These are phyloP conservation scores for Scaptomyza montana DNA, from an alignment of 1,140 invertebrate genomes.

Conservation along the genomic window DNA sequence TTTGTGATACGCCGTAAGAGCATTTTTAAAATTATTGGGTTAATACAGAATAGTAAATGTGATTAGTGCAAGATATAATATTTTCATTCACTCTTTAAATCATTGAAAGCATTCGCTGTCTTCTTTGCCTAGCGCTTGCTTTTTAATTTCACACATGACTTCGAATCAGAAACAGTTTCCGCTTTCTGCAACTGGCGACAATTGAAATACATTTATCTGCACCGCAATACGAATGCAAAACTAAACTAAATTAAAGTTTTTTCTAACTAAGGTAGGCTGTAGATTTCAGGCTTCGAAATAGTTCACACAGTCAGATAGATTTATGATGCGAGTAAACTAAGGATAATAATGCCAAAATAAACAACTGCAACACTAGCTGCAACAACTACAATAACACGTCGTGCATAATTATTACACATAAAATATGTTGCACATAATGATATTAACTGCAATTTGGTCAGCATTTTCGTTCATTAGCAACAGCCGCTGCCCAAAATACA, in stretches of 20 bases:
- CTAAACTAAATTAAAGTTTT: conserved; percentile 22
- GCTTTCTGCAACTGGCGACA: conserved; percentile 24
- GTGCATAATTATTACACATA: conserved; percentile 53
- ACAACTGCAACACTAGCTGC: neutral
- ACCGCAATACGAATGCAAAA: conserved; percentile 5
- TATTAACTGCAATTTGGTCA: conserved; percentile 50
- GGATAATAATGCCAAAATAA: conserved; percentile 43
- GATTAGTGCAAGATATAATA: conserved; percentile 22
- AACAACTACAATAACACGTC: conserved; percentile 8
- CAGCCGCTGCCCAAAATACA: conserved; percentile 35
- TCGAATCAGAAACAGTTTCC: conserved; percentile 47
- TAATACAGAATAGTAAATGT: no score
- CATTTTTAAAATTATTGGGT: no score
- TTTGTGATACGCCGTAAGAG: no score
- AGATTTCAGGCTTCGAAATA: conserved; percentile 19
- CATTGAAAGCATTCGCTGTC: neutral
- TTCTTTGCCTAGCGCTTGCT: conserved; percentile 46
- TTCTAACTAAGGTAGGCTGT: conserved; percentile 26
- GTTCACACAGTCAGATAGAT: conserved; percentile 23
- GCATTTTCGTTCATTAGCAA: conserved; percentile 49
- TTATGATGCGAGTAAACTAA: conserved; percentile 16
- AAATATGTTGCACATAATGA: conserved; percentile 67
- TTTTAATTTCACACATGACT: conserved; percentile 75
- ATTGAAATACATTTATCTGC: conserved; percentile 41
- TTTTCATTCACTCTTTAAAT: neutral